A percentile compares a stretch with the other conserved stretches of the same genome.
Conservation (phyloP, 2,888 invertebrate genomes). For the Herminia tarsipennalis region DNA sequence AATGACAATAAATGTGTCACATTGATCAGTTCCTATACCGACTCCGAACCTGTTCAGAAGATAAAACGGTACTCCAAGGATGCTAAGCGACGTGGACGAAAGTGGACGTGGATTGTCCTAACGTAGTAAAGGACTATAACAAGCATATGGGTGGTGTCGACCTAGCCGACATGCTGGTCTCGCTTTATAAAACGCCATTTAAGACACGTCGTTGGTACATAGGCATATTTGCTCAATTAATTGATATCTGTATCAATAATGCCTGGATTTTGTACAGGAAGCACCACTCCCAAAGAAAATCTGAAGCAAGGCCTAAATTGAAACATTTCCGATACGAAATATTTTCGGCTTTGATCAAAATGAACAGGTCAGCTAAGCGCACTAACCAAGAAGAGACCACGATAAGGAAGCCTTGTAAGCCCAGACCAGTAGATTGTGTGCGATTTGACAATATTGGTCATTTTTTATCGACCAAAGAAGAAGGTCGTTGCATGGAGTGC, state of each 20-base stretch:
- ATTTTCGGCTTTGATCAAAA: too few species aligned
- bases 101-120: neutral
- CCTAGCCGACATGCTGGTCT: neutral
- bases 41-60: neutral
- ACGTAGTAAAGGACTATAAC: slow-evolving; percentile 7
- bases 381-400: too few species aligned
- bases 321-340: too few species aligned
- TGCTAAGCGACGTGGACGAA: neutral
- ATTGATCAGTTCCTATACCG: neutral
- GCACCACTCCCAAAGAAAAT: too few species aligned
- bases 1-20: neutral
- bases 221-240: neutral
- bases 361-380: too few species aligned
- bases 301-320: too few species aligned
- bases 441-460: too few species aligned
- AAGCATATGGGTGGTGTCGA: too few species aligned
- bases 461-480: too few species aligned
- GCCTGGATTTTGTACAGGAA: slow-evolving; percentile 24
- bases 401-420: too few species aligned
- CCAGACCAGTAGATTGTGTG: too few species aligned
- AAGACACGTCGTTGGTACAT: neutral
- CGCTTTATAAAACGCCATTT: neutral
- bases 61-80: neutral
- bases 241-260: slow-evolving; percentile 32
- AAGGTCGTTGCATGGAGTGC: too few species aligned